Base-by-base conservation (phyloP, 2,888 invertebrate species). In the Pseudanteris insignis region DNA sequence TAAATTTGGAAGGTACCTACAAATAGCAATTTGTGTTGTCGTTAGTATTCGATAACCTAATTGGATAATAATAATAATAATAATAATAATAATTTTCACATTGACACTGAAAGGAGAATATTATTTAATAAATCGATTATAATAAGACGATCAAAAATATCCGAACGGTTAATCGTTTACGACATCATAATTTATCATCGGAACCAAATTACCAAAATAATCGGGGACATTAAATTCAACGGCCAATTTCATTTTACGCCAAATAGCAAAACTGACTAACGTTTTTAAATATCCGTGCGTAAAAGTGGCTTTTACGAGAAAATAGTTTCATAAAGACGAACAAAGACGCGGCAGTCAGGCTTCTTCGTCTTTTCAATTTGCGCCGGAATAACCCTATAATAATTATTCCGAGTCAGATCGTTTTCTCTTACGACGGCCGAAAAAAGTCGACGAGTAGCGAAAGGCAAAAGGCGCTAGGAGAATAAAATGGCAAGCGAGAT, bases 311-410 rank as follows among this genome's bases (percentile, higher is more conserved):
- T 26, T 43, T 36, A 48, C 37, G 24, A 14, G 13, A 14, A 43
- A 36, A 43, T 43, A 41, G 21, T 51, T 51, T 51, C 36, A 51
- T 51, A 53, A 53, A 53, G 44, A 11, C 10, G 18, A n/a, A 41
- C 13, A 25, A 37, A 10, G 25, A 37, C 13, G 25, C 9, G 4
- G 2, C 2, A 2, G 1, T 12, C 25, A 2, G 29, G 13, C 30
- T 21, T 54, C 47, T 47, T 13, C 33, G 47, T 47, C 47, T 55
- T 47, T 57, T 57, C 57, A 57, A 57, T 57, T 57, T 57, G 57
- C 30, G 29, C 36, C 30, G 36, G 14, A 57, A 57, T 43, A 48
- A 55, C 57, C 48, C 37, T 48, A 37, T 47, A 57, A 48, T 57
- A 57, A 57, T 57, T 57, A 57, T 48, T 41, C 41, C 30, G 21